phyloP scores from a whole-genome alignment of 2,888 invertebrate genomes.

The Caenorhabditis angaria region DNA sequence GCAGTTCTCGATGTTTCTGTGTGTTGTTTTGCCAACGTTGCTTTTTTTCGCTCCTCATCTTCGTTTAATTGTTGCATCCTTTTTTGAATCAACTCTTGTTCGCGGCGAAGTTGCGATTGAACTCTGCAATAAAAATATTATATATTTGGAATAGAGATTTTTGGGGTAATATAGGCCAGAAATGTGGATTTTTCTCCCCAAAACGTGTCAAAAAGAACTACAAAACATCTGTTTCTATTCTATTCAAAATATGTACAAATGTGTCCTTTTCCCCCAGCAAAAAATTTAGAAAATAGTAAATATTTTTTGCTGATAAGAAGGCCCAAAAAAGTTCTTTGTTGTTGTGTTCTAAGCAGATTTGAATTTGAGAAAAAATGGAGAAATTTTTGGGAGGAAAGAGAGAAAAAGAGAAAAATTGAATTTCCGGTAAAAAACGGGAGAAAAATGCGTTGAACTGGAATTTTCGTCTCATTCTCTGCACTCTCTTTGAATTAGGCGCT shows the following conservation, averaged over 20 bases:
- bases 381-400: too few relatives aligned
- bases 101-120: conserved; percentile 38
- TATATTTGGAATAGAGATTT: neutral
- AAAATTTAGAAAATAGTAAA: neutral
- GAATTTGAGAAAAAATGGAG: too few relatives aligned
- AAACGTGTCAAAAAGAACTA: too few relatives aligned
- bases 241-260: too few relatives aligned
- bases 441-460: neutral
- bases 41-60: conserved; percentile 44
- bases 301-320: neutral
- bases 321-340: too few relatives aligned
- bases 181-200: too few relatives aligned
- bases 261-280: too few relatives aligned
- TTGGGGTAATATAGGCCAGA: too few relatives aligned
- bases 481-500: too few relatives aligned
- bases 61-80: conserved; percentile 47
- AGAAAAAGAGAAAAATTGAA: neutral
- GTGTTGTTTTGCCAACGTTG: conserved; percentile 56
- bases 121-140: conserved; percentile 25
- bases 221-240: too few relatives aligned
- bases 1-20: conserved; percentile 63
- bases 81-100: conserved; percentile 56
- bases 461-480: too few relatives aligned
- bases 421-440: neutral
- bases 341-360: too few relatives aligned